Evolutionary conservation across 2,888 invertebrate genomes (phyloP).

Genomic region (Apoderus coryli): DNA sequence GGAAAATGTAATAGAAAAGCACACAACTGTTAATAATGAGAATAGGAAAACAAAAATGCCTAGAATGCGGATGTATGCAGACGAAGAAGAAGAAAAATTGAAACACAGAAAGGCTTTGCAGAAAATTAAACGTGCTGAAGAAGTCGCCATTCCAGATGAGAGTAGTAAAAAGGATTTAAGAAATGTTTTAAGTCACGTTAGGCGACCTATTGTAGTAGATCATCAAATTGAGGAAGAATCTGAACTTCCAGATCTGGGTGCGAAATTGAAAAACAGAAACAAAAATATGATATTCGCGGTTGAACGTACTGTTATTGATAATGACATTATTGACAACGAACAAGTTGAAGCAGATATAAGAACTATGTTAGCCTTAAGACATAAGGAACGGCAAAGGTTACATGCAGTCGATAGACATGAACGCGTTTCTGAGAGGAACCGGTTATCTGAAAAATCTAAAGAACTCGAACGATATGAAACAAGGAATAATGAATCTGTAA

Average conservation of each 20-base stretch:
- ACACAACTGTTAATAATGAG: constrained; percentile 1
- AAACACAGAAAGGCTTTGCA: constrained; percentile 28
- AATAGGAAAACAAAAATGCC: constrained; percentile 45
- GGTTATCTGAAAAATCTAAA: too few relatives aligned
- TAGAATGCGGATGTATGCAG: constrained; percentile 79
- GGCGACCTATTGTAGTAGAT: constrained; percentile 12
- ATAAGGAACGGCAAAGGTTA: too few relatives aligned
- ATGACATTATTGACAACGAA: constrained; percentile 10
- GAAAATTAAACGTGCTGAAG: constrained; percentile 28
- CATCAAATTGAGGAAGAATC: constrained; percentile 10
- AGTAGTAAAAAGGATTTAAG: constrained; percentile 20
- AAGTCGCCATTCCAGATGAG: constrained; percentile 22
- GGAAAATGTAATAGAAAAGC: constrained; percentile 8
- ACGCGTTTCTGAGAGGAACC: too few relatives aligned
- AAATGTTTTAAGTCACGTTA: constrained; percentile 21
- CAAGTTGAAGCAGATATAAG: constrained; percentile 14
- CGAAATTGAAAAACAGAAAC: constrained; percentile 23
- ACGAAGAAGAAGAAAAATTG: constrained; percentile 60
- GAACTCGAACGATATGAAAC: too few relatives aligned
- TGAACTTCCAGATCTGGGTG: constrained; percentile 21
- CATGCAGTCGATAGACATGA: too few relatives aligned
- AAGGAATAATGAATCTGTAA: too few relatives aligned
- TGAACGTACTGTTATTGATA: constrained; percentile 15
- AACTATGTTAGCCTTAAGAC: constrained; percentile 11
- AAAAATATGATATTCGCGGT: constrained; percentile 24